These are phyloP conservation scores for Alexandromys oeconomus DNA, from an alignment of 2,797 vertebrate species.

Conservation along the genomic window DNA sequence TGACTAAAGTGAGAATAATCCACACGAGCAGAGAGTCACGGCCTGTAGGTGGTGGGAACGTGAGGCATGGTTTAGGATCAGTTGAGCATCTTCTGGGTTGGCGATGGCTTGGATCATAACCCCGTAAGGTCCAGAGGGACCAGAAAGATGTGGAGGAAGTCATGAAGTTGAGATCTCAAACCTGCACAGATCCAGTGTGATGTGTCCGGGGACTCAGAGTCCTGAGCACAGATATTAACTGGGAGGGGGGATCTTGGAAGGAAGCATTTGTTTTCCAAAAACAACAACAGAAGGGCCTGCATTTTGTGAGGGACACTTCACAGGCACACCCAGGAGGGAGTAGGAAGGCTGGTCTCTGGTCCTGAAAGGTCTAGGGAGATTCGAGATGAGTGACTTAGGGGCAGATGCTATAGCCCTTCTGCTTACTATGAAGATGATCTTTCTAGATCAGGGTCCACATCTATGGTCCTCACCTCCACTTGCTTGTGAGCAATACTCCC, in stretches of 20 bases:
- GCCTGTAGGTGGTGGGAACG: accelerated
- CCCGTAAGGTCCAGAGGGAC: conserved; percentile 63
- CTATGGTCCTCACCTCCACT: background rate
- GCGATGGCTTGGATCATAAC: conserved; percentile 51
- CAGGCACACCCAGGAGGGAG: background rate
- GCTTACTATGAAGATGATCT: background rate
- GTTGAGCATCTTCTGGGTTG: background rate
- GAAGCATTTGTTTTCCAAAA: conserved; percentile 82
- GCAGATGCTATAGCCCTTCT: background rate
- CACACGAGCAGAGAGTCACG: background rate
- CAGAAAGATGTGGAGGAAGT: conserved; percentile 58
- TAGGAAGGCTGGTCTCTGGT: conserved; percentile 52
- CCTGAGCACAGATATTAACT: conserved; percentile 77
- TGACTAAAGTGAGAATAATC: background rate
- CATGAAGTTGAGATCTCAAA: conserved; percentile 50
- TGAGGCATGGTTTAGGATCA: background rate
- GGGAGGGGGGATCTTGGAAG: conserved; percentile 72
- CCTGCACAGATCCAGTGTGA: conserved; percentile 68
- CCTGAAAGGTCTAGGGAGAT: background rate
- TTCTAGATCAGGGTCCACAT: background rate
- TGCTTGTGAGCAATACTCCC: background rate
- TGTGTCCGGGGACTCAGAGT: conserved; percentile 70
- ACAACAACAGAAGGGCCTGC: conserved; percentile 77
- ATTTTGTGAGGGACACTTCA: conserved; percentile 50
- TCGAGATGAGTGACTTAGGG: background rate